phyloP scores from a whole-genome alignment of 2,888 invertebrate genomes.

The Gisinianus flammeolus region DNA sequence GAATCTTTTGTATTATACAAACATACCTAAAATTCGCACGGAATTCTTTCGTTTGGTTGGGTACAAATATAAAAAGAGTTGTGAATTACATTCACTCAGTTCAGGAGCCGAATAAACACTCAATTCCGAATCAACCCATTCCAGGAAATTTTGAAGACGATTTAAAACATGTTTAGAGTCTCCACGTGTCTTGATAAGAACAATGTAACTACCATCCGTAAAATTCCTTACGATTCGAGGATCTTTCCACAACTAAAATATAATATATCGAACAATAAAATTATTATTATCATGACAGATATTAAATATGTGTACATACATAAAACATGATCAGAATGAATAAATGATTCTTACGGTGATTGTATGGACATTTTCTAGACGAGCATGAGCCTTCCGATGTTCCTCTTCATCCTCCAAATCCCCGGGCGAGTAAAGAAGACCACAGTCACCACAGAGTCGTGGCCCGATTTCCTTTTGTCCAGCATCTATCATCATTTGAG shows the following conservation, averaged over 20 bases:
- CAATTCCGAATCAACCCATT: slow-evolving; percentile 56
- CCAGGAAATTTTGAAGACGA: slow-evolving; percentile 48
- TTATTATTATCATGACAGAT: neutral
- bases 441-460: slow-evolving; percentile 51
- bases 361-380: slow-evolving; percentile 50
- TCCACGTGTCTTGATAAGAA: slow-evolving; percentile 39
- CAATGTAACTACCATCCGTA: slow-evolving; percentile 48
- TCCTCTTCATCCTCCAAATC: slow-evolving; percentile 54
- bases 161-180: slow-evolving; percentile 44
- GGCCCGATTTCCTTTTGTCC: slow-evolving; percentile 56
- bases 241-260: slow-evolving; percentile 53
- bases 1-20: neutral
- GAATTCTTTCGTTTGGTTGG: slow-evolving; percentile 51
- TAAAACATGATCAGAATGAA: neutral
- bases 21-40: slow-evolving; percentile 52
- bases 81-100: slow-evolving; percentile 28
- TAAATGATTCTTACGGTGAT: slow-evolving; percentile 49
- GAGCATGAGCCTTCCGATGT: slow-evolving; percentile 53
- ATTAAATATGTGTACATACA: neutral
- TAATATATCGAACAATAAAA: neutral
- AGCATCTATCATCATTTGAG: slow-evolving; percentile 54
- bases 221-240: slow-evolving; percentile 44
- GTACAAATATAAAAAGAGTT: slow-evolving; percentile 50
- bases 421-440: slow-evolving; percentile 55
- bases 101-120: slow-evolving; percentile 39